Percentiles rank a stretch among this genome's conserved stretches.
Evolutionary conservation across 2,888 invertebrate genomes (phyloP).

Genomic region (Dryadula phaetusa): DNA sequence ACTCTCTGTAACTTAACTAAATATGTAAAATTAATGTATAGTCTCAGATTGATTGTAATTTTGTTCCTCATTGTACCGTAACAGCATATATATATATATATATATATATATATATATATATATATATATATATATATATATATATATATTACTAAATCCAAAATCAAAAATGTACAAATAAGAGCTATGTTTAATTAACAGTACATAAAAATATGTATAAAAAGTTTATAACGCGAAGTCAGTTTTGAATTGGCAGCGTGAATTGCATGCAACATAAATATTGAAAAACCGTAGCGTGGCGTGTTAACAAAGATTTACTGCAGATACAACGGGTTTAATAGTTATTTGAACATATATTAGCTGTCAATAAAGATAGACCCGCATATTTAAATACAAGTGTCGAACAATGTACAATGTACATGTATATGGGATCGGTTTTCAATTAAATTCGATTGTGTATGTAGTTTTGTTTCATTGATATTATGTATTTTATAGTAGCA

Average conservation of each 20-base stretch:
- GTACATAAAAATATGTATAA: conserved; percentile 31
- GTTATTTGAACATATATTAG: conserved; percentile 69
- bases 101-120: no score
- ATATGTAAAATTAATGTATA: no score
- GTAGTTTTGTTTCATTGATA: conserved; percentile 32
- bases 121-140: no score
- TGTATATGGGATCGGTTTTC: conserved; percentile 34
- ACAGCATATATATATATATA: no score
- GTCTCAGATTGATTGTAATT: no score
- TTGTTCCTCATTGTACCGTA: no score
- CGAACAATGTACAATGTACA: conserved; percentile 30
- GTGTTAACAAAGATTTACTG: conserved; percentile 72
- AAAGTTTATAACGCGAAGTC: conserved; percentile 39
- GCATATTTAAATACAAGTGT: conserved; percentile 56
- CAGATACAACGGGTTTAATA: conserved; percentile 62
- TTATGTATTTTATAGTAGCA: conserved; percentile 23
- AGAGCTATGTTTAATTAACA: conserved; percentile 34
- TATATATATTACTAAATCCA: no score
- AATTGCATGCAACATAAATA: conserved; percentile 71
- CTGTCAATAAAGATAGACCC: conserved; percentile 70
- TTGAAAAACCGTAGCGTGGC: conserved; percentile 59
- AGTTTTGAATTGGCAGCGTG: conserved; percentile 55
- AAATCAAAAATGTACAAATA: neutral
- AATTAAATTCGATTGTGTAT: conserved; percentile 30
- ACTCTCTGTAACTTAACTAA: no score